Evolutionary conservation across 2,797 vertebrate species (phyloP), one percentile per base, ranked within the genome.

Genomic region (Etheostoma perlongum): DNA sequence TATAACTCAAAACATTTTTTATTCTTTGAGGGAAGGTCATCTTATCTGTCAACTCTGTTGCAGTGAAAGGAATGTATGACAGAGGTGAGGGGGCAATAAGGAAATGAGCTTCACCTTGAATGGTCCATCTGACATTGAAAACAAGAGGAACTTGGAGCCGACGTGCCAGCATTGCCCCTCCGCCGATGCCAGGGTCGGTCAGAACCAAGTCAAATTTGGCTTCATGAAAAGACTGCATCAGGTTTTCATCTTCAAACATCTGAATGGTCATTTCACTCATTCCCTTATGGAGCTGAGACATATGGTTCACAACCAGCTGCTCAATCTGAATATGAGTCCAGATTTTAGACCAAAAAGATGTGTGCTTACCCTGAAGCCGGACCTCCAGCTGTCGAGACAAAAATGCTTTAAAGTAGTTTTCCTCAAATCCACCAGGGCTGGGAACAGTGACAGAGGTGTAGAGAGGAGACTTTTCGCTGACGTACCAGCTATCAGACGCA

Each of bases 161-260:
- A 51, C 74, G 90, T 11, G 92, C 93, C 52, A 95, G 23, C 14
- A 94, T 30, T 2, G 91, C 74, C 18, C 94, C 92, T 18, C 78
- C 77, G 0, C 91, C 90, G 0, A 91, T 46, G 2, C 83, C 64
- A 1, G 92, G 93, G 72, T 95, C 94, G 15, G 93, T 92, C 60
- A 95, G 73, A 64, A 94, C 78, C 36, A 93, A 11, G 5, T 95
- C 87, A 8, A 87, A 95, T n/a, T 90, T 83, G 15, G 85, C 85
- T 18, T 88, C 62, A 2, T 66, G 53, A 4, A 94, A 69, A 23
- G 71, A 52, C 54, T 67, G 68, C 83, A 94, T 89, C 52, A 93
- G 51, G 5, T 86, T 72, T 62, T 89, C 40, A 68, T 91, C 83
- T 67, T 93, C 89, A 79, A 94, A 90, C 47, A 93, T 89, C 46